Percentiles rank a stretch among this genome's conserved stretches.
phyloP scores from a whole-genome alignment of 2,888 invertebrate species.

The Trichogramma dendrolimi region DNA sequence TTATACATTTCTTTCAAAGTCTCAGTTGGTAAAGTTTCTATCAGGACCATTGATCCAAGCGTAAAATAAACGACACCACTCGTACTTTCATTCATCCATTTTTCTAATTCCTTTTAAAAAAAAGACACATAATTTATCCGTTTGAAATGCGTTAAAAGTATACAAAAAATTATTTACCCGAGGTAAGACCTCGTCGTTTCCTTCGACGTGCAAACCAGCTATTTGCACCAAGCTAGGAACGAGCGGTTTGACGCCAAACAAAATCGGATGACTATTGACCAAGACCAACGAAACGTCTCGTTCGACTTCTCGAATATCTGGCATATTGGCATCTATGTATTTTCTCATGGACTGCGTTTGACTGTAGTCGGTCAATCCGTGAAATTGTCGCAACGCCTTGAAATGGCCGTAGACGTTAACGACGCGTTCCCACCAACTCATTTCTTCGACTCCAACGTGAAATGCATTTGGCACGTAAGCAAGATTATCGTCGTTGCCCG shows the following conservation, averaged over 20 bases:
- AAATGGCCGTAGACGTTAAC: conserved; percentile 25
- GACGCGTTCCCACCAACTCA: conserved; percentile 34
- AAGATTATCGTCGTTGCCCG: conserved; percentile 33
- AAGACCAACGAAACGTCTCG: conserved; percentile 53
- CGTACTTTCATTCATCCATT: conserved; percentile 42
- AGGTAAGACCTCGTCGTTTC: conserved; percentile 2
- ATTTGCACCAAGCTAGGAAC: conserved; percentile 53
- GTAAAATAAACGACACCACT: conserved; percentile 42
- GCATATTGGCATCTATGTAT: conserved; percentile 40
- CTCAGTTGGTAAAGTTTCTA: conserved; percentile 39
- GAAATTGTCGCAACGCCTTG: conserved; percentile 6
- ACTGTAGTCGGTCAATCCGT: conserved; percentile 9
- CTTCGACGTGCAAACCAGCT: conserved; percentile 55
- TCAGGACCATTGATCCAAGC: conserved; percentile 43
- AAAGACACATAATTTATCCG: neutral
- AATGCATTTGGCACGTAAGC: conserved; percentile 23
- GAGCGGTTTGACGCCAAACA: conserved; percentile 51
- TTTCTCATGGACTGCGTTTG: conserved; percentile 33
- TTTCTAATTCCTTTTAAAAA: conserved; percentile 37
- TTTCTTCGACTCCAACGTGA: neutral
- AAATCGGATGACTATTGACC: conserved; percentile 53
- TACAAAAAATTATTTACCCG: conserved; percentile 17
- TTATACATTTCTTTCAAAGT: conserved; percentile 32
- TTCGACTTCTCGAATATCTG: conserved; percentile 50
- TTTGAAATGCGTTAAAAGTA: neutral